These are phyloP conservation scores for Drosophila tripunctata DNA, from an alignment of 2,888 invertebrate species.

Conservation along the genomic window DNA sequence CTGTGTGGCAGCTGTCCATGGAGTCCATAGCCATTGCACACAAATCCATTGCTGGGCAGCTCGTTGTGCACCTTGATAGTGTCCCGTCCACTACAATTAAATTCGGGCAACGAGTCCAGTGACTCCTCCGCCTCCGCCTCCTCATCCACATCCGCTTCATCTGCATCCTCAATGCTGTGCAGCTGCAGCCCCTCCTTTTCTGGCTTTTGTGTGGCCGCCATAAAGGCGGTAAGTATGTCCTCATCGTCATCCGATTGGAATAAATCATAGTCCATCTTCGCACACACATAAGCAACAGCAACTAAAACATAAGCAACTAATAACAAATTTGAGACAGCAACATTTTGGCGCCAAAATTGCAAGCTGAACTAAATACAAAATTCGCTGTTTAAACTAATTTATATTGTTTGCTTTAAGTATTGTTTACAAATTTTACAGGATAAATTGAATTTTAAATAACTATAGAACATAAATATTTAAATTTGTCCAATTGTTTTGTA, in stretches of 20 bases:
- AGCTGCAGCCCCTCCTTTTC: not conserved
- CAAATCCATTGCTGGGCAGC: slow-evolving; percentile 74
- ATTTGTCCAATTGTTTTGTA: not conserved
- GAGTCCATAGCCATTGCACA: slow-evolving; percentile 71
- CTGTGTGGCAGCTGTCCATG: slow-evolving; percentile 29
- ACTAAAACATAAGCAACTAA: not conserved
- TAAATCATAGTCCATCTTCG: slow-evolving; percentile 83
- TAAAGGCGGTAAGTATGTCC: slow-evolving; percentile 76
- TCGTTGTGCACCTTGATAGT: slow-evolving; percentile 52
- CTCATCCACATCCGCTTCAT: slow-evolving; percentile 8
- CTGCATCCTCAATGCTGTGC: not conserved
- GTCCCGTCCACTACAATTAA: slow-evolving; percentile 81
- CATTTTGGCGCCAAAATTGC: slow-evolving; percentile 14
- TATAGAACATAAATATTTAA: not conserved
- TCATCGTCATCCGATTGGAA: slow-evolving; percentile 83
- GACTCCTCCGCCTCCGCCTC: slow-evolving; percentile 12
- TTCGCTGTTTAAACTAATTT: too few relatives aligned
- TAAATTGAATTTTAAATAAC: not conserved
- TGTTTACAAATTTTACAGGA: too few relatives aligned
- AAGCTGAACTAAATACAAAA: too few relatives aligned
- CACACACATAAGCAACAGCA: not conserved
- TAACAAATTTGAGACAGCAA: not conserved
- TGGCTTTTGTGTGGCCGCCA: slow-evolving; percentile 72
- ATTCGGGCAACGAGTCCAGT: slow-evolving; percentile 72
- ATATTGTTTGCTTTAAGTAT: not conserved